phyloP scores from a whole-genome alignment of 1,140 invertebrate genomes.

The Drosophila arizonae region DNA sequence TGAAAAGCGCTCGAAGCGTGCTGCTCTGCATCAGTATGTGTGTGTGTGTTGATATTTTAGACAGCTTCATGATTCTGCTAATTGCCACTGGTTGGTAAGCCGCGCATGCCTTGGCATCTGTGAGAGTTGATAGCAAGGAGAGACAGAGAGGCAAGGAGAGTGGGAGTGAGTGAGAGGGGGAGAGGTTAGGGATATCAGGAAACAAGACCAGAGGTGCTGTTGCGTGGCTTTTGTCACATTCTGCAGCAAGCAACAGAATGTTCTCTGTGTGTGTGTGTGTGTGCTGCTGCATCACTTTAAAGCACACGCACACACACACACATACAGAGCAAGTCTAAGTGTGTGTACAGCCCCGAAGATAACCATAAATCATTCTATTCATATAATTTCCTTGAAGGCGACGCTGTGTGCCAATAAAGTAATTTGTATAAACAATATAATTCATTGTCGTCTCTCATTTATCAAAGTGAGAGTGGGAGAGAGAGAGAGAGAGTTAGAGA shows the following conservation, averaged over 20 bases:
- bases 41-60: constrained; percentile 53
- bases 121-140: not conserved
- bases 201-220: constrained; percentile 1
- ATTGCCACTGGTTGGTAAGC: constrained; percentile 59
- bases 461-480: constrained; percentile 40
- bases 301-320: not conserved
- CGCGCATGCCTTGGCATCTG: constrained; percentile 65
- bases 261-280: not conserved
- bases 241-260: constrained; percentile 3
- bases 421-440: constrained; percentile 80
- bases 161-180: not conserved
- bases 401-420: constrained; percentile 64
- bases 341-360: constrained; percentile 1
- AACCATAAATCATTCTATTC: constrained; percentile 65
- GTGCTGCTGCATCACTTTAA: constrained; percentile 13
- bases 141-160: not conserved
- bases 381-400: constrained; percentile 43
- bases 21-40: not conserved
- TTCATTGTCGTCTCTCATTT: constrained; percentile 68
- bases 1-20: constrained; percentile 47
- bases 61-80: constrained; percentile 70
- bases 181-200: not conserved
- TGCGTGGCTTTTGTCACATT: constrained; percentile 36
- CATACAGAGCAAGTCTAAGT: constrained; percentile 1
- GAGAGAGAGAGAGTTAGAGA: constrained; percentile 4